Evolutionary conservation across 2,888 invertebrate species (phyloP).

Genomic region (Busseola fusca): DNA sequence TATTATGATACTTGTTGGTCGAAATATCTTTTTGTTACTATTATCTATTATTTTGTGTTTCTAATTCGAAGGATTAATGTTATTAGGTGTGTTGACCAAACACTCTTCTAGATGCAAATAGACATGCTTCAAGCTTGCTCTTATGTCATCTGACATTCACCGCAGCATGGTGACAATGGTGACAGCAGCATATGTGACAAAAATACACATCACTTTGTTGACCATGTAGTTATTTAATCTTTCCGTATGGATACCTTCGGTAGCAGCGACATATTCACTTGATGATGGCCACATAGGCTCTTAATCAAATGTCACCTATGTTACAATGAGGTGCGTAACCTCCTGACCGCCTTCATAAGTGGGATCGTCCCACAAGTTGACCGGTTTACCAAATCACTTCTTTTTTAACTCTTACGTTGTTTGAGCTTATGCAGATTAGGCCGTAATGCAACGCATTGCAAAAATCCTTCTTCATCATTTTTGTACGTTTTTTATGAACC

Average conservation of each 20-base stretch:
- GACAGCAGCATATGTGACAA: neutral
- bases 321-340: conserved; percentile 21
- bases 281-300: neutral
- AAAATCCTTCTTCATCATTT: neutral
- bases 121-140: no score
- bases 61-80: no score
- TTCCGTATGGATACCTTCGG: neutral
- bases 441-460: neutral
- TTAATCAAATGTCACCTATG: neutral
- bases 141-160: neutral
- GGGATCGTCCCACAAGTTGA: neutral
- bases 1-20: no score
- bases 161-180: neutral
- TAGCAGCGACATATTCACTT: neutral
- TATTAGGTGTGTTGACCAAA: neutral
- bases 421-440: neutral
- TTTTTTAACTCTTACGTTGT: neutral
- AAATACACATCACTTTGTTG: neutral
- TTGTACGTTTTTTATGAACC: neutral
- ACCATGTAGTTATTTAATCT: neutral
- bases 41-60: no score
- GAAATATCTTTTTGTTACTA: neutral
- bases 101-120: neutral
- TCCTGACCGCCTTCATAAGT: conserved; percentile 12
- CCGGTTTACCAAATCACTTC: conserved; percentile 26